A percentile compares a stretch with the other conserved stretches of the same genome.
Evolutionary conservation across 2,888 invertebrate genomes (phyloP).

Genomic region (Cerastis leucographa): DNA sequence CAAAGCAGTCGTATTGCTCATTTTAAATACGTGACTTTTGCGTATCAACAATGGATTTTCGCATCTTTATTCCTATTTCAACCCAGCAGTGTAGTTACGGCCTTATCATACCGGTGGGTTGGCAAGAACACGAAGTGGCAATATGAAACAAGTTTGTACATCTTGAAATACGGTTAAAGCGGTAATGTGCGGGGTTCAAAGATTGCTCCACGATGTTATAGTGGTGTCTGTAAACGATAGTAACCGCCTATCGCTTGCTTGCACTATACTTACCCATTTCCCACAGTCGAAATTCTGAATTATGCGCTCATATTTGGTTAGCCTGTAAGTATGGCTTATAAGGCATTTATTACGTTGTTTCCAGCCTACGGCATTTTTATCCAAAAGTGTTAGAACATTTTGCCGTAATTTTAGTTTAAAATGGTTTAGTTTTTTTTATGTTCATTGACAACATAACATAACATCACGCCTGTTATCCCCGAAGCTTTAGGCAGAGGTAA

Average conservation of each 20-base stretch:
- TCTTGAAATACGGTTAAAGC: slow-evolving; percentile 47
- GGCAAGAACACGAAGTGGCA: slow-evolving; percentile 42
- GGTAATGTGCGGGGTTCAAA: slow-evolving; percentile 39
- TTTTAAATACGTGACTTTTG: background rate
- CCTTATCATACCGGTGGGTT: slow-evolving; percentile 26
- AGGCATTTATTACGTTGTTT: background rate
- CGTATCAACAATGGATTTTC: background rate
- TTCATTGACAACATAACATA: background rate
- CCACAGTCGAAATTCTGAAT: slow-evolving; percentile 54
- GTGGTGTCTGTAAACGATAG: slow-evolving; percentile 47
- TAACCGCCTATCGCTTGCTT: slow-evolving; percentile 39
- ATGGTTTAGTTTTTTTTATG: background rate
- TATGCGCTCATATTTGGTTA: slow-evolving; percentile 32
- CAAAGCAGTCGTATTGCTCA: background rate
- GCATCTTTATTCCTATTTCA: background rate
- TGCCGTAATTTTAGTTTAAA: background rate
- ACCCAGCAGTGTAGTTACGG: background rate
- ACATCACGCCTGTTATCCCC: too few relatives aligned
- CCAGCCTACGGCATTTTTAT: background rate
- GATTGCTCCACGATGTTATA: slow-evolving; percentile 53
- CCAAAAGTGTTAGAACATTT: background rate
- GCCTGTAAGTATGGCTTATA: slow-evolving; percentile 26
- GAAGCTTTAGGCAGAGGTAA: too few relatives aligned
- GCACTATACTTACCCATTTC: slow-evolving; percentile 54
- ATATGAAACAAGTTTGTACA: slow-evolving; percentile 39